Conservation (phyloP, 1,140 invertebrate species). For the Diabrotica undecimpunctata region DNA sequence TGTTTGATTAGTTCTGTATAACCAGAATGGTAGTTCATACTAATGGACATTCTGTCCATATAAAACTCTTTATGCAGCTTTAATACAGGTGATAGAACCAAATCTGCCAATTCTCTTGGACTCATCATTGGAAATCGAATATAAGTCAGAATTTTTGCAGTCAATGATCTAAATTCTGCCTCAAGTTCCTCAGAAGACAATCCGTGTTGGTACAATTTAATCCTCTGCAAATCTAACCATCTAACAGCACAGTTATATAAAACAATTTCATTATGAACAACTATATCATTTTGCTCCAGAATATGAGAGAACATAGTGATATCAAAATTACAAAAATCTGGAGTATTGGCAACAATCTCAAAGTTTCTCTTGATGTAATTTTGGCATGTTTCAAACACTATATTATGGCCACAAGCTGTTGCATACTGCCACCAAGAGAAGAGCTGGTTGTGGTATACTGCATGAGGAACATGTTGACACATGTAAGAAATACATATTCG, state of each 20-base stretch:
- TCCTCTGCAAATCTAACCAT: constrained; percentile 68
- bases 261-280: constrained; percentile 85
- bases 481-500: constrained; percentile 82
- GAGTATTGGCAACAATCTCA: constrained; percentile 72
- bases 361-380: constrained; percentile 93
- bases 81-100: constrained; percentile 73
- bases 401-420: constrained; percentile 73
- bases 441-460: constrained; percentile 72
- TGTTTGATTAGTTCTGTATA: constrained; percentile 49
- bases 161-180: constrained; percentile 61
- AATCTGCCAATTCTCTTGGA: constrained; percentile 73
- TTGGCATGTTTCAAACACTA: constrained; percentile 71
- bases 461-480: constrained; percentile 80
- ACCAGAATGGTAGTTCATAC: constrained; percentile 84
- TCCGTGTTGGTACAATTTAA: constrained; percentile 51
- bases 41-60: constrained; percentile 80
- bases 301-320: constrained; percentile 73
- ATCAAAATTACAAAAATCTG: constrained; percentile 81
- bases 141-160: constrained; percentile 69
- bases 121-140: constrained; percentile 93
- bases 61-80: constrained; percentile 85
- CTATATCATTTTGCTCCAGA: constrained; percentile 79
- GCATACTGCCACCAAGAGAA: constrained; percentile 90
- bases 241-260: constrained; percentile 74
- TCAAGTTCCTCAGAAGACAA: constrained; percentile 51